Evolutionary conservation across 2,888 invertebrate genomes (phyloP).

Genomic region (Prenolepis imparis): DNA sequence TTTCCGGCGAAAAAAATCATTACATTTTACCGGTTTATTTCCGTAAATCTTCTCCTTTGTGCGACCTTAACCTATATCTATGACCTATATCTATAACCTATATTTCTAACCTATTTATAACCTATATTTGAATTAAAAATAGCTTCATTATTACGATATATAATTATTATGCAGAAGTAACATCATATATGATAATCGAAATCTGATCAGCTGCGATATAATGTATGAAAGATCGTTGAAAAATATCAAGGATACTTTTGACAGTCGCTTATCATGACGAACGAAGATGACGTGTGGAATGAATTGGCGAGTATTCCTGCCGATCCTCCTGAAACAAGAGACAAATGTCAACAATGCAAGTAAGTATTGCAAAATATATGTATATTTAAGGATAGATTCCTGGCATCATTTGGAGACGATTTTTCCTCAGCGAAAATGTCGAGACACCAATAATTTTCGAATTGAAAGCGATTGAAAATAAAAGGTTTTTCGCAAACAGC

Average conservation of each 20-base stretch:
- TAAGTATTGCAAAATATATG: conserved; percentile 86
- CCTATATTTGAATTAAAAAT: not conserved
- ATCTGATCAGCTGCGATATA: not conserved
- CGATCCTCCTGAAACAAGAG: conserved; percentile 92
- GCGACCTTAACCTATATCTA: not conserved
- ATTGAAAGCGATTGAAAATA: no score
- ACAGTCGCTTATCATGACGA: conserved; percentile 71
- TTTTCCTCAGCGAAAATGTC: no score
- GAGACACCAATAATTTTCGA: no score
- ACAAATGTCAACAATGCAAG: conserved; percentile 92
- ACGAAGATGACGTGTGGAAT: conserved; percentile 88
- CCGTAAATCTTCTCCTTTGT: not conserved
- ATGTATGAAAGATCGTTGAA: not conserved
- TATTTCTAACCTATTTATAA: no score
- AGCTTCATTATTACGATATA: not conserved
- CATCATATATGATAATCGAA: not conserved
- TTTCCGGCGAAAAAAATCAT: no score
- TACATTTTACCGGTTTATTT: not conserved
- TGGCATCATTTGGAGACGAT: no score
- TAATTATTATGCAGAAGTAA: not conserved
- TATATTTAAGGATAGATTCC: no score
- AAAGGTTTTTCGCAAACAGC: no score
- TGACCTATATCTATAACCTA: not conserved
- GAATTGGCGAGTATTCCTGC: conserved; percentile 92
- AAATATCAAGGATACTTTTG: conserved; percentile 18